Evolutionary conservation across 2,113 vertebrate genomes (phyloP).

Genomic region (Pristiophorus japonicus): DNA sequence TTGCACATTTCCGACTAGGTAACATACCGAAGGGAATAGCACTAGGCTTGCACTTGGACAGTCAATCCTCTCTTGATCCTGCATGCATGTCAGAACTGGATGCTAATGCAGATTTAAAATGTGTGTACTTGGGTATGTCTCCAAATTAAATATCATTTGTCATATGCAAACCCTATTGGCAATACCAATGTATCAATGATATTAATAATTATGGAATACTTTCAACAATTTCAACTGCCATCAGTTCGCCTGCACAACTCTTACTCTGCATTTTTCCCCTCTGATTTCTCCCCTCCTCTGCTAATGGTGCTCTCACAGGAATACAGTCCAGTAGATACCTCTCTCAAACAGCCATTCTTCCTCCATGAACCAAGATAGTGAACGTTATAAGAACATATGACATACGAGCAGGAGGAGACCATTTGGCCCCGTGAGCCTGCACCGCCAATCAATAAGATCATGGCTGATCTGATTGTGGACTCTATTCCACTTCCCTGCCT

Average conservation of each 20-base stretch:
- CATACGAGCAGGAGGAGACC: no score
- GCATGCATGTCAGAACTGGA: not conserved
- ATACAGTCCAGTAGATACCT: not conserved
- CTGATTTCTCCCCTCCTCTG: not conserved
- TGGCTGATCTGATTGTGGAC: no score
- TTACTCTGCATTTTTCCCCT: not conserved
- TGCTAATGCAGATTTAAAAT: no score
- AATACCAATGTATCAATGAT: not conserved
- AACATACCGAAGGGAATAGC: no score
- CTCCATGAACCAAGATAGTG: not conserved
- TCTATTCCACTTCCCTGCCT: no score
- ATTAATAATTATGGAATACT: not conserved
- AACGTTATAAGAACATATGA: no score
- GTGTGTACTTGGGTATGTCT: no score
- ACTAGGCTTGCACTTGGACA: not conserved
- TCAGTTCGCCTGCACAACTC: not conserved
- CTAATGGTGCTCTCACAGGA: not conserved
- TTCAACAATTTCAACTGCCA: not conserved
- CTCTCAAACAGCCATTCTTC: not conserved
- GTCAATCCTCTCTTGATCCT: not conserved
- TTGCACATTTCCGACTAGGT: not conserved
- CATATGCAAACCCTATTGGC: not conserved
- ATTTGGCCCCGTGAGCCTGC: no score
- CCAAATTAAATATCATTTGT: not conserved
- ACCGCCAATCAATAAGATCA: no score